Percentiles rank a stretch among this genome's conserved stretches.
phyloP scores from a whole-genome alignment of 1,140 invertebrate species.

The Trichonephila clavata region DNA sequence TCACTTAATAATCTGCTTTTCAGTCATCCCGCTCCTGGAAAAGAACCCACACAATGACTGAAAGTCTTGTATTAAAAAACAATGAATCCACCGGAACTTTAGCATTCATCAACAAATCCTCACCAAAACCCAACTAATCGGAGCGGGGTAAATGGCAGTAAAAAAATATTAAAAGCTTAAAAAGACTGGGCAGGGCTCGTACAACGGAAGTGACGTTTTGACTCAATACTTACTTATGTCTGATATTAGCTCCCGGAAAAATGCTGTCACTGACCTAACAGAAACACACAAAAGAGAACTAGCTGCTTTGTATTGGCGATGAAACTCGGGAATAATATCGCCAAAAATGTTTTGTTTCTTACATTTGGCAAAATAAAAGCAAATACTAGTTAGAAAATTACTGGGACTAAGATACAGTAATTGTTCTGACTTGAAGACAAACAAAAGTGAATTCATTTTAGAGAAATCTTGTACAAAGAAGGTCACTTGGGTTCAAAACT shows the following conservation, averaged over 20 bases:
- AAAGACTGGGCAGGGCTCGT: neutral
- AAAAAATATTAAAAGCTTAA: constrained; percentile 41
- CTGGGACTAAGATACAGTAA: too few species aligned
- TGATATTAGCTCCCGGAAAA: neutral
- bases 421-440: too few species aligned
- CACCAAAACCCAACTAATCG: neutral
- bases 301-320: neutral
- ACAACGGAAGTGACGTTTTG: constrained; percentile 55
- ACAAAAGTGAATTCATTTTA: too few species aligned
- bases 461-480: too few species aligned
- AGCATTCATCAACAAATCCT: constrained; percentile 5
- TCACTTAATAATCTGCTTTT: neutral
- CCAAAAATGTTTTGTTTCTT: neutral
- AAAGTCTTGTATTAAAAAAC: constrained; percentile 25
- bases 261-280: constrained; percentile 57
- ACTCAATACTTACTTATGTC: constrained; percentile 17
- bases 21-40: neutral
- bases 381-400: too few species aligned
- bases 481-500: too few species aligned
- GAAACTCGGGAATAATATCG: neutral
- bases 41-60: neutral
- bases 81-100: constrained; percentile 15
- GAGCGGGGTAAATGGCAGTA: constrained; percentile 47
- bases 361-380: too few species aligned
- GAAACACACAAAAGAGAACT: neutral